Conservation (phyloP, 1,140 invertebrate species). For the Anastrepha obliqua region DNA sequence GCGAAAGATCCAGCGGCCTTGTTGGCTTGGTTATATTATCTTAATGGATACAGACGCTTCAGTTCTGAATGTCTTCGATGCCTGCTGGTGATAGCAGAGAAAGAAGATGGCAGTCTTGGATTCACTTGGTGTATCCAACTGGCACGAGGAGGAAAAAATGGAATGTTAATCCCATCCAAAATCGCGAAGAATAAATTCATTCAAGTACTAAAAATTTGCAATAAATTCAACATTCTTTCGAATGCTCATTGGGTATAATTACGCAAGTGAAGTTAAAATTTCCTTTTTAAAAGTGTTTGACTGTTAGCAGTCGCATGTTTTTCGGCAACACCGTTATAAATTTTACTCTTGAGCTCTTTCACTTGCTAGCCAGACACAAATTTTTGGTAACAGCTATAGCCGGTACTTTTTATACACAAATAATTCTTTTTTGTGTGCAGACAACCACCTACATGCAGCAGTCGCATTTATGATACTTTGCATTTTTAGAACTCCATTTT, state of each 20-base stretch:
- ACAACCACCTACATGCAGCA: neutral
- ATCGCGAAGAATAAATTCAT: too few relatives aligned
- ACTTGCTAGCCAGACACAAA: conserved; percentile 9
- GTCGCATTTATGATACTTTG: neutral
- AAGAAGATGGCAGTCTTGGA: too few relatives aligned
- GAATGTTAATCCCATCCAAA: too few relatives aligned
- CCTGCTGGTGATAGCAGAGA: too few relatives aligned
- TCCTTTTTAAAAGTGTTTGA: neutral
- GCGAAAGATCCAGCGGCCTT: too few relatives aligned
- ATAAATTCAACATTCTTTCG: neutral
- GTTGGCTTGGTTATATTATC: too few relatives aligned
- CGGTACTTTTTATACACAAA: neutral
- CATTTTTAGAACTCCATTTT: conserved; percentile 44
- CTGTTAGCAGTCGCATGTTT: neutral
- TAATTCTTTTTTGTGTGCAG: neutral
- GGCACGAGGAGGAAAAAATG: too few relatives aligned
- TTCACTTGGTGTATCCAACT: too few relatives aligned
- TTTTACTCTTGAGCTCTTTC: conserved; percentile 32
- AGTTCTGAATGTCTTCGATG: too few relatives aligned
- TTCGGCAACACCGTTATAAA: conserved; percentile 48
- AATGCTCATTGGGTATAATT: neutral
- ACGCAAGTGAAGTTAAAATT: neutral
- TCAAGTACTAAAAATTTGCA: too few relatives aligned
- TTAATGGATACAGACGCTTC: too few relatives aligned
- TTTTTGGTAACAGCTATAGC: conserved; percentile 9